Conservation (phyloP, 2,888 invertebrate species). For the Callinectes sapidus region DNA sequence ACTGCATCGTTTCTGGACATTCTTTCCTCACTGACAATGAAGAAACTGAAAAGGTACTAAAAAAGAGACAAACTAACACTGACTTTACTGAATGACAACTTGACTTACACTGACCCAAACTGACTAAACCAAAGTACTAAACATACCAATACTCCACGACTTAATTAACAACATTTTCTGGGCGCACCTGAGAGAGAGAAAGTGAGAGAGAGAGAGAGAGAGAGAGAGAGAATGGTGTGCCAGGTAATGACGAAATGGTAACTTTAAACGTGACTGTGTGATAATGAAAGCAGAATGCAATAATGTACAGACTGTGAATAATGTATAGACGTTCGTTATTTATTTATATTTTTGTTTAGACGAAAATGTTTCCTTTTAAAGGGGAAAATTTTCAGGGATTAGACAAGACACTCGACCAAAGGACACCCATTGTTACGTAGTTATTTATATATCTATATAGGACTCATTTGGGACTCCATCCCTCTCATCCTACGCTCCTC, state of each 20-base stretch:
- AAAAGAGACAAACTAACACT: too few species aligned
- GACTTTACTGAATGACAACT: neutral
- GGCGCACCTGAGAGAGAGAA: too few species aligned
- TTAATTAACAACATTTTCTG: neutral
- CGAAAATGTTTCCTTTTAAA: neutral
- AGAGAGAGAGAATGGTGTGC: too few species aligned
- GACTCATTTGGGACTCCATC: neutral
- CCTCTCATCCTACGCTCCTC: neutral
- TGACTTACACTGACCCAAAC: neutral
- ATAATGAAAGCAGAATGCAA: neutral
- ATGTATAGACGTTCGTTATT: constrained; percentile 6
- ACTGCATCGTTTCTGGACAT: neutral
- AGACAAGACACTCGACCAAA: neutral
- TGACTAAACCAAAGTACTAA: neutral
- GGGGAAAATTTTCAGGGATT: neutral
- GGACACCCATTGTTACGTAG: neutral
- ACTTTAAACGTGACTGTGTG: constrained; percentile 21
- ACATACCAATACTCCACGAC: neutral
- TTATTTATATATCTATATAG: neutral
- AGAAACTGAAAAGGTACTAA: neutral
- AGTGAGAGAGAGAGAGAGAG: too few species aligned
- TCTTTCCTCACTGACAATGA: neutral
- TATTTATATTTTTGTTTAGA: neutral
- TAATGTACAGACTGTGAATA: constrained; percentile 18
- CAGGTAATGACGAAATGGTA: too few species aligned